phyloP scores from a whole-genome alignment of 2,113 vertebrate genomes.

The Oriolus oriolus region DNA sequence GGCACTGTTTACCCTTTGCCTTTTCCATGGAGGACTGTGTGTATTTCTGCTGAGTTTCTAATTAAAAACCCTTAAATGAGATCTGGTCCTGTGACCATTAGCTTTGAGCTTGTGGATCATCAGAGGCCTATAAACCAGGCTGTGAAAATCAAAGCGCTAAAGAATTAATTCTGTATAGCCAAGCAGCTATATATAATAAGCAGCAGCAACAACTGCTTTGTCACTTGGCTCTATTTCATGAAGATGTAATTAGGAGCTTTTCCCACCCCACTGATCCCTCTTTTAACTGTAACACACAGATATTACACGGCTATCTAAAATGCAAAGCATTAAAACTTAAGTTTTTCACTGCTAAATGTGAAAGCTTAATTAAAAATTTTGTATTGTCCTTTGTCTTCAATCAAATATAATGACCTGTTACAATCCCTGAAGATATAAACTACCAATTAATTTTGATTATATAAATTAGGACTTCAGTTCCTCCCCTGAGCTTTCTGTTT shows the following conservation, averaged over 20 bases:
- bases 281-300: neutral
- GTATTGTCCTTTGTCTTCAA: neutral
- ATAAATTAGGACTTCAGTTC: neutral
- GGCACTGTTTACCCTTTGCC: neutral
- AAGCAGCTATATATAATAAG: neutral
- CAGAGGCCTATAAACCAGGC: neutral
- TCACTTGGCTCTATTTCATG: neutral
- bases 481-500: neutral
- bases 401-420: neutral
- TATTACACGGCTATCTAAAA: neutral
- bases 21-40: neutral
- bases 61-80: neutral
- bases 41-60: neutral
- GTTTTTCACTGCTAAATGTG: neutral
- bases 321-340: neutral
- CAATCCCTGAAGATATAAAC: neutral
- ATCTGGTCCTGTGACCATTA: neutral
- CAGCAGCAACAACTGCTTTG: conserved; percentile 7
- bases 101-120: neutral
- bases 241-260: neutral
- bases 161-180: neutral
- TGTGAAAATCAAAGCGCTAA: neutral
- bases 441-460: neutral
- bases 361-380: neutral
- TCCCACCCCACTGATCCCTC: neutral